phyloP scores from a whole-genome alignment of 2,113 vertebrate genomes.

The Aramus guarauna region DNA sequence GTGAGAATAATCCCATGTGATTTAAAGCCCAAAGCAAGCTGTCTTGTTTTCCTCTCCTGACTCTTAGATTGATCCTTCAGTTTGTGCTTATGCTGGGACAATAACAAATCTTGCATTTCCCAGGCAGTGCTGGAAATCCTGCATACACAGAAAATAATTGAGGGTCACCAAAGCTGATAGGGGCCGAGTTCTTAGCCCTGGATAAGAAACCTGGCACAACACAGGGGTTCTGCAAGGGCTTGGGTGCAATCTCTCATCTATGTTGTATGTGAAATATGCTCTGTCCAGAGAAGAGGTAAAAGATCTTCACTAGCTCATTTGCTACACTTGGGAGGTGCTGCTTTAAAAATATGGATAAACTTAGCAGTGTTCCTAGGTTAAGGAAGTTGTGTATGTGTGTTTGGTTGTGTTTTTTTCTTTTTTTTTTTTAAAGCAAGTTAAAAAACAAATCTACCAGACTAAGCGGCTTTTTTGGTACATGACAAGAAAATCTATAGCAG shows the following conservation, averaged over 20 bases:
- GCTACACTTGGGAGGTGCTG: not conserved
- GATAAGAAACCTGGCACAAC: not conserved
- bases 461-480: not conserved
- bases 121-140: not conserved
- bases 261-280: not conserved
- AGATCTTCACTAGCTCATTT: not conserved
- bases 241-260: not conserved
- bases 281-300: not conserved
- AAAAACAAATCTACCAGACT: not conserved
- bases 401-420: not conserved
- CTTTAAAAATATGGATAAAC: not conserved
- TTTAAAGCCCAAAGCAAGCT: constrained; percentile 1
- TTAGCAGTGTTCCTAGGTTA: not conserved
- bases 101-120: not conserved
- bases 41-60: not conserved
- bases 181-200: not conserved
- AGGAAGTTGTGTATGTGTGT: not conserved
- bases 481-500: not conserved
- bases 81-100: not conserved
- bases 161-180: not conserved
- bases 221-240: not conserved
- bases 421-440: not conserved
- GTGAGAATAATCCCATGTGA: not conserved
- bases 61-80: not conserved
- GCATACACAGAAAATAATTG: not conserved